Evolutionary conservation across 2,113 vertebrate species (phyloP).

Genomic region (Phaethornis superciliosus): DNA sequence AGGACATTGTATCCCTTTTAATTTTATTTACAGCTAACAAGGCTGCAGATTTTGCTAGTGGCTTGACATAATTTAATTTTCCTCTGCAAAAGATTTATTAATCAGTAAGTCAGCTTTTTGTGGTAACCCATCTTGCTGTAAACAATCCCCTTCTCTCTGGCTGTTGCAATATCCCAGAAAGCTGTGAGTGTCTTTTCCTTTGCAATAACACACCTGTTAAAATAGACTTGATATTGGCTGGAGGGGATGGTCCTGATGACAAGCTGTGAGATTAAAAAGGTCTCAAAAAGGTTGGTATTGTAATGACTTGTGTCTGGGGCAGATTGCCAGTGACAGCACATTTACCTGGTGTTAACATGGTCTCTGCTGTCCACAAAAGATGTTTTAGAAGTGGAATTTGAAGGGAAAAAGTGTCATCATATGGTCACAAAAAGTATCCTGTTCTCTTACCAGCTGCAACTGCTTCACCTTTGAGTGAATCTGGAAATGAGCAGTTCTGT

Average conservation of each 20-base stretch:
- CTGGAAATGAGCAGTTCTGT: slow-evolving; percentile 8
- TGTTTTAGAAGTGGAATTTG: slow-evolving; percentile 17
- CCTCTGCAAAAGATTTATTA: not conserved
- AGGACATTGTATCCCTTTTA: not conserved
- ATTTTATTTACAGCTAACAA: not conserved
- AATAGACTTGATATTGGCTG: slow-evolving; percentile 1
- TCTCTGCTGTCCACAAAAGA: slow-evolving; percentile 18
- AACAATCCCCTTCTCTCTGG: not conserved
- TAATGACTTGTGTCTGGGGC: slow-evolving; percentile 52
- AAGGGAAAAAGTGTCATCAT: slow-evolving; percentile 31
- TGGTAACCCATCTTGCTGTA: not conserved
- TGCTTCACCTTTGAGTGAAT: slow-evolving; percentile 20
- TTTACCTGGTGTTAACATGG: not conserved
- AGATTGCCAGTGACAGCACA: slow-evolving; percentile 45
- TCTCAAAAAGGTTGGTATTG: slow-evolving; percentile 72
- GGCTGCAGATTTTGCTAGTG: not conserved
- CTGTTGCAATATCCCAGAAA: not conserved
- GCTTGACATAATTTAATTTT: not conserved
- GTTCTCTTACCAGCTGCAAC: slow-evolving; percentile 45
- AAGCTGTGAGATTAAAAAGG: slow-evolving; percentile 64
- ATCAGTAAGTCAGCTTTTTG: not conserved
- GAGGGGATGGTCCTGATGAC: slow-evolving; percentile 54
- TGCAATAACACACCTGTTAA: slow-evolving; percentile 67
- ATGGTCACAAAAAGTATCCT: slow-evolving; percentile 31
- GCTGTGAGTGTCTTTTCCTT: slow-evolving; percentile 28